Percentiles rank a stretch among this genome's conserved stretches.
Conservation (phyloP, 2,888 invertebrate species). For the Agriopis leucophaearia region DNA sequence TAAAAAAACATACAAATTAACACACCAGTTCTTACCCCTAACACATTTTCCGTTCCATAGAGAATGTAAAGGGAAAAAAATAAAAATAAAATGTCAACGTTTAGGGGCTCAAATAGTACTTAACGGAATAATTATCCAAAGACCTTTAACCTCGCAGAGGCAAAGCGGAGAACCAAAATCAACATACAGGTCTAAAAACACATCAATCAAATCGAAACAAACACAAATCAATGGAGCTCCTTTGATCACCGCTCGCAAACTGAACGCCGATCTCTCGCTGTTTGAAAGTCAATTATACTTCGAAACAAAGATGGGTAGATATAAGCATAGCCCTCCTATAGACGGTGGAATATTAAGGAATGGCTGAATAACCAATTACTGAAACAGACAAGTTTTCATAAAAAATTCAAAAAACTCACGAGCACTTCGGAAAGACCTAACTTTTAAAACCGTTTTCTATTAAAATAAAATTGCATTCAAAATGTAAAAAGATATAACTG, state of each 20-base stretch:
- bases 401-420: no score
- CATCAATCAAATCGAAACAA: slow-evolving; percentile 11
- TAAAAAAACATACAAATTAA: no score
- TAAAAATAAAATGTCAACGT: no score
- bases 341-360: not conserved
- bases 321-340: not conserved
- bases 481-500: no score
- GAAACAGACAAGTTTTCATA: no score
- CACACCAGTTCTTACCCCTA: not conserved
- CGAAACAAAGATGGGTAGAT: slow-evolving; percentile 12
- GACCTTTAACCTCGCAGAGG: slow-evolving; percentile 3
- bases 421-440: no score
- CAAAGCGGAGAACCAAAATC: slow-evolving; percentile 2
- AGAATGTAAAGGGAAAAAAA: no score
- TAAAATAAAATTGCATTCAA: no score
- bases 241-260: slow-evolving; percentile 12
- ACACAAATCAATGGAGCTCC: slow-evolving; percentile 8
- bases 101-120: not conserved
- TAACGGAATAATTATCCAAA: slow-evolving; percentile 5
- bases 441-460: no score
- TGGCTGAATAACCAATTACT: not conserved
- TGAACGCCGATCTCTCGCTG: slow-evolving; percentile 15
- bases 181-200: slow-evolving; percentile 11
- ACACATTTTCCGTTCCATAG: not conserved
- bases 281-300: slow-evolving; percentile 18